Percentiles rank a stretch among this genome's conserved stretches.
phyloP scores from a whole-genome alignment of 2,113 vertebrate species.

The Scomber colias region DNA sequence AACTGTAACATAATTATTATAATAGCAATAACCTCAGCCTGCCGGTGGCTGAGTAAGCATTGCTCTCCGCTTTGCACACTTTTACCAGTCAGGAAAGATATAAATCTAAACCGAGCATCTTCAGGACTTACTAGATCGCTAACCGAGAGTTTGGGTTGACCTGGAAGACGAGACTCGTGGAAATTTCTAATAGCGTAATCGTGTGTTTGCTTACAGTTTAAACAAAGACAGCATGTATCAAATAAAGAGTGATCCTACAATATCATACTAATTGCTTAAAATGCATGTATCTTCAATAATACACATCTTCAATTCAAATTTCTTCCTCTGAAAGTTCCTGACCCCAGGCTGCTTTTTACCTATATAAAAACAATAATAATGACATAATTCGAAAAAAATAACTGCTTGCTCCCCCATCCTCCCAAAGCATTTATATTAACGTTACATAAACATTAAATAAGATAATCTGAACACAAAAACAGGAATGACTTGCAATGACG shows the following conservation, averaged over 20 bases:
- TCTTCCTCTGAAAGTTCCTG: background rate
- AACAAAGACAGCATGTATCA: background rate
- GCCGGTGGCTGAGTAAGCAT: background rate
- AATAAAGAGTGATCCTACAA: slow-evolving; percentile 25
- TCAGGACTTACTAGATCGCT: background rate
- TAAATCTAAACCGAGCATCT: slow-evolving; percentile 22
- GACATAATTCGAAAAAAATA: slow-evolving; percentile 31
- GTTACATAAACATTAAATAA: slow-evolving; percentile 74
- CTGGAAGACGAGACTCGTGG: slow-evolving; percentile 38
- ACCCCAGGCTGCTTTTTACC: slow-evolving; percentile 22
- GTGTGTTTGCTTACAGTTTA: slow-evolving; percentile 10
- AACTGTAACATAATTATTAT: slow-evolving; percentile 59
- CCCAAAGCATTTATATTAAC: slow-evolving; percentile 52
- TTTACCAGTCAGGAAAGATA: slow-evolving; percentile 6
- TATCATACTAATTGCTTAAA: slow-evolving; percentile 24
- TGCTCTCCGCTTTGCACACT: slow-evolving; percentile 18
- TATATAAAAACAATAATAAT: slow-evolving; percentile 54
- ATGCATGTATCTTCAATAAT: slow-evolving; percentile 22
- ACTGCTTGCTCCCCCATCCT: slow-evolving; percentile 15
- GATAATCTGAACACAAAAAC: slow-evolving; percentile 52
- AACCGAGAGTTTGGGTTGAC: slow-evolving; percentile 30
- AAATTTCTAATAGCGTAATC: background rate
- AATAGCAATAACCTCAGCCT: slow-evolving; percentile 21
- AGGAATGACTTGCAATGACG: slow-evolving; percentile 39
- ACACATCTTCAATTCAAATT: slow-evolving; percentile 25